A percentile compares a stretch with the other conserved stretches of the same genome.
These are phyloP conservation scores for Proisotoma minuta DNA, from an alignment of 2,888 invertebrate species.

Conservation along the genomic window DNA sequence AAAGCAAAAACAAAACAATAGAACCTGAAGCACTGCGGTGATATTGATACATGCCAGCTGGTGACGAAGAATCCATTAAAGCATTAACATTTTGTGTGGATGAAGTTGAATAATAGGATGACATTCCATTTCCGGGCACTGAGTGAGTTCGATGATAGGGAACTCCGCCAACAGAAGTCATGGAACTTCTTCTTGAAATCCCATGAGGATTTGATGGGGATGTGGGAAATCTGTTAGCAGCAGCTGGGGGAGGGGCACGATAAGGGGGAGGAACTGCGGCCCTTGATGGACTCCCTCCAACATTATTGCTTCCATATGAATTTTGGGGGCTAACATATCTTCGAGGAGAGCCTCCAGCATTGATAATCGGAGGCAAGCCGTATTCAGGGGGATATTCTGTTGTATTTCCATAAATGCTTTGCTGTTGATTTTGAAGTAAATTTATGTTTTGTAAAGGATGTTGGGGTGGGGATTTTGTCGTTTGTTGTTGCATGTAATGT, in stretches of 20 bases:
- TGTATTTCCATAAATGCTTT: constrained; percentile 11
- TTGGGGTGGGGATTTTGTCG: constrained; percentile 16
- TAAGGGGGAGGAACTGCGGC: constrained; percentile 58
- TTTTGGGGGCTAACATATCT: constrained; percentile 27
- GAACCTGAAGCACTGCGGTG: constrained; percentile 45
- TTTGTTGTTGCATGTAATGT: constrained; percentile 2
- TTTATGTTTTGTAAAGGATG: constrained; percentile 30
- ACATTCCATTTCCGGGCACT: constrained; percentile 21
- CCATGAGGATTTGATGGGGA: constrained; percentile 27
- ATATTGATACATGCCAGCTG: constrained; percentile 28
- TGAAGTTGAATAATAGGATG: constrained; percentile 19
- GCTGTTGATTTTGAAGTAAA: constrained; percentile 7
- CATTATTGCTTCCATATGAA: constrained; percentile 37
- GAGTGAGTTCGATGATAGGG: constrained; percentile 21
- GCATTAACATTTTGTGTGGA: constrained; percentile 27
- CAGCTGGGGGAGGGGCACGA: constrained; percentile 55
- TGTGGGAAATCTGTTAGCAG: constrained; percentile 30
- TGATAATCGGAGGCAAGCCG: constrained; percentile 39
- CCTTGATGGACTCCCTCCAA: constrained; percentile 46
- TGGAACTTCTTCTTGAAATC: constrained; percentile 33
- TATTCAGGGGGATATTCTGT: constrained; percentile 37
- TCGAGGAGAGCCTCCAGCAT: constrained; percentile 17
- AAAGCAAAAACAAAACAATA: too few relatives aligned
- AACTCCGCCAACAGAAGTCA: constrained; percentile 28
- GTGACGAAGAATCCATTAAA: constrained; percentile 7